Conservation (phyloP, 2,888 invertebrate species). For the Drosophila nr. perissopoda region DNA sequence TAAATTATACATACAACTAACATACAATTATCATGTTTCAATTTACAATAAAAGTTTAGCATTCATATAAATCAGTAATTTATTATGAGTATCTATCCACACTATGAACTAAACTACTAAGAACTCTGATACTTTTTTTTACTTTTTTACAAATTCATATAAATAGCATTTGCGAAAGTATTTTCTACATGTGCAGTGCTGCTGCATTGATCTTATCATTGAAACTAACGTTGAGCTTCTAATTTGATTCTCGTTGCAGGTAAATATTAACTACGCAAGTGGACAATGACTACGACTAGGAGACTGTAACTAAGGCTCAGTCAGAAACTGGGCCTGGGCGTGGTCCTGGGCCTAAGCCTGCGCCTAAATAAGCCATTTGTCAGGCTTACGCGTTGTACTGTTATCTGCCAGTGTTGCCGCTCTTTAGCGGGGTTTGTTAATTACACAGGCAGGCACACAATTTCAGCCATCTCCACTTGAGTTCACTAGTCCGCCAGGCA, state of each 20-base stretch:
- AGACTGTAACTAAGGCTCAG: not conserved
- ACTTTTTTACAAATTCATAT: not conserved
- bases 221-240: slow-evolving; percentile 25
- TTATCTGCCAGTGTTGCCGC: slow-evolving; percentile 29
- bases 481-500: slow-evolving; percentile 42
- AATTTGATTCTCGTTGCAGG: slow-evolving; percentile 48
- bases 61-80: no score
- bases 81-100: not conserved
- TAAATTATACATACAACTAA: no score
- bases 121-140: not conserved
- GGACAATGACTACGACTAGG: slow-evolving; percentile 6
- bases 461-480: slow-evolving; percentile 43
- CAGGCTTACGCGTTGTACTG: slow-evolving; percentile 53
- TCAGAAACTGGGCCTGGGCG: not conserved
- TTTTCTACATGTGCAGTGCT: not conserved
- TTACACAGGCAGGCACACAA: slow-evolving; percentile 59
- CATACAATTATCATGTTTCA: not conserved
- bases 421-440: slow-evolving; percentile 54
- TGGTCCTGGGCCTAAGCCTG: slow-evolving; percentile 22
- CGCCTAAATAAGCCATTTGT: slow-evolving; percentile 76
- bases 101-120: not conserved
- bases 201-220: not conserved
- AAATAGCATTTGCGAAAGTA: not conserved
- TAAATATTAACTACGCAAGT: slow-evolving; percentile 34
- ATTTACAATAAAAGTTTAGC: not conserved